phyloP scores from a whole-genome alignment of 2,797 vertebrate species.

The Cephalopachus bancanus region DNA sequence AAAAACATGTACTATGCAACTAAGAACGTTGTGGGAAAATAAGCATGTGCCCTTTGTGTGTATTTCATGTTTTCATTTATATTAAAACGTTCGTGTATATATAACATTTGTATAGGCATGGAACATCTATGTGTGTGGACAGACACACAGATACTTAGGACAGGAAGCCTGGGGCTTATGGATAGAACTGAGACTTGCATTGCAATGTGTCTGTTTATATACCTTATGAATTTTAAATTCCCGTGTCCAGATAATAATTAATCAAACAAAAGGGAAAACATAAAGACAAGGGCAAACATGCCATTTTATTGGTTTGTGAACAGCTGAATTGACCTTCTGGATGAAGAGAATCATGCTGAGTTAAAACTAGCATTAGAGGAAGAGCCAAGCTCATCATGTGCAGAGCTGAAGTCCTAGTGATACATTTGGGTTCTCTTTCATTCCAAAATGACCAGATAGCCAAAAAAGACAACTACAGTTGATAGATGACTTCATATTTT shows the following conservation, averaged over 20 bases:
- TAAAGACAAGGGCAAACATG: constrained; percentile 45
- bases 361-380: constrained; percentile 41
- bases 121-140: neutral
- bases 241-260: constrained; percentile 43
- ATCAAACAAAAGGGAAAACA: constrained; percentile 25
- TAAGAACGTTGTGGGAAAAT: constrained; percentile 19
- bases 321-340: constrained; percentile 72
- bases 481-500: constrained; percentile 38
- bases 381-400: constrained; percentile 5
- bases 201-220: neutral
- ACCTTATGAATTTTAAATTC: neutral
- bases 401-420: neutral
- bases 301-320: neutral
- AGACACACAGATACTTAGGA: neutral
- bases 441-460: constrained; percentile 43
- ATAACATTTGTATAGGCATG: neutral
- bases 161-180: neutral
- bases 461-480: neutral
- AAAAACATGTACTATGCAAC: neutral
- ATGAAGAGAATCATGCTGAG: constrained; percentile 15
- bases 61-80: neutral
- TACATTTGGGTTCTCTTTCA: neutral
- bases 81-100: neutral
- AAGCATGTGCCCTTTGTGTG: neutral
- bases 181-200: neutral